Evolutionary conservation across 2,888 invertebrate genomes (phyloP).

Genomic region (Acholoe squamosa): DNA sequence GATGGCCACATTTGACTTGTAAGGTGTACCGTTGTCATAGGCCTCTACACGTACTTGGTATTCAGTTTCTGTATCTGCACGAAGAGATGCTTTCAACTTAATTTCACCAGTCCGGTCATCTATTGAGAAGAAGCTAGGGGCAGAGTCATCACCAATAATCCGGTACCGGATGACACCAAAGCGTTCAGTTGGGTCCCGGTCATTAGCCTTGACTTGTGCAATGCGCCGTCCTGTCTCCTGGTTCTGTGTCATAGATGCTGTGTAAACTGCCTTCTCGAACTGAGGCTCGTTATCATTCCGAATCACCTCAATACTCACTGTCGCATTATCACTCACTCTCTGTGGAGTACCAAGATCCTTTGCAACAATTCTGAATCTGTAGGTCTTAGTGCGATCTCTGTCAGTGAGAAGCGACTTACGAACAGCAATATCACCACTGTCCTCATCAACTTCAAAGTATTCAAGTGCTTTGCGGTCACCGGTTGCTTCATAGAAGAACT

Average conservation of each 20-base stretch:
- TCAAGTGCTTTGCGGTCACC: slow-evolving; percentile 72
- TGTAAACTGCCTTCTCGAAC: slow-evolving; percentile 70
- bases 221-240: slow-evolving; percentile 72
- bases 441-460: slow-evolving; percentile 75
- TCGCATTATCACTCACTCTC: slow-evolving; percentile 68
- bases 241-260: slow-evolving; percentile 69
- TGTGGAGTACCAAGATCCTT: slow-evolving; percentile 67
- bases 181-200: slow-evolving; percentile 73
- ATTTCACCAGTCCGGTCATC: slow-evolving; percentile 72
- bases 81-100: slow-evolving; percentile 69
- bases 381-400: slow-evolving; percentile 70
- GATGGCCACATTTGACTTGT: slow-evolving; percentile 70
- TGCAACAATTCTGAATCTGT: slow-evolving; percentile 70
- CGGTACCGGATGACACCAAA: slow-evolving; percentile 71
- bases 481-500: slow-evolving; percentile 73
- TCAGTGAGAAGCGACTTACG: slow-evolving; percentile 69
- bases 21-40: slow-evolving; percentile 75
- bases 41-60: slow-evolving; percentile 74
- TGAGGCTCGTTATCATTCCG: slow-evolving; percentile 76
- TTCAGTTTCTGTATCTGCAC: slow-evolving; percentile 55
- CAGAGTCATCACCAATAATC: slow-evolving; percentile 75
- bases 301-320: slow-evolving; percentile 74
- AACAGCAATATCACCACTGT: slow-evolving; percentile 73
- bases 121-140: slow-evolving; percentile 77
- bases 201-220: slow-evolving; percentile 73